Percentiles rank a stretch among this genome's conserved stretches.
Evolutionary conservation across 2,797 vertebrate species (phyloP).

Genomic region (Gouania willdenowi): DNA sequence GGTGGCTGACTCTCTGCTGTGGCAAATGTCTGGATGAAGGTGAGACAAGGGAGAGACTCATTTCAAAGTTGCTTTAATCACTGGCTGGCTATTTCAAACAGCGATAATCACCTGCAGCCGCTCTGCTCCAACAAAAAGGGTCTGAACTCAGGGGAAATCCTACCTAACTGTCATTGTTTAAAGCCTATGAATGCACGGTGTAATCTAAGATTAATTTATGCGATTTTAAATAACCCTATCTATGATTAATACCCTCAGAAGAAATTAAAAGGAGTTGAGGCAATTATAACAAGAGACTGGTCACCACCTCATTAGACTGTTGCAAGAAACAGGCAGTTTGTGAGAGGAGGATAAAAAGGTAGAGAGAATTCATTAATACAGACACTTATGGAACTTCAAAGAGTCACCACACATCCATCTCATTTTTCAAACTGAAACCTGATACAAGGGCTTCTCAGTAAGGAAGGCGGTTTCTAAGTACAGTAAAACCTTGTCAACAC

Average conservation of each 20-base stretch:
- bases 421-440: no score
- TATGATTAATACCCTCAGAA: constrained; percentile 97
- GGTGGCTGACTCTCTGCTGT: constrained; percentile 82
- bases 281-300: constrained; percentile 98
- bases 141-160: constrained; percentile 95
- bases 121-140: constrained; percentile 90
- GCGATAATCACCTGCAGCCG: constrained; percentile 96
- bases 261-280: constrained; percentile 99
- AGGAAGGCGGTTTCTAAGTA: no score
- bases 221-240: constrained; percentile 99
- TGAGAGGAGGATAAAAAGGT: constrained; percentile 66
- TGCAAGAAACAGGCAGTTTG: constrained; percentile 66
- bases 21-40: constrained; percentile 29
- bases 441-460: no score
- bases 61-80: constrained; percentile 98
- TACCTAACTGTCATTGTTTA: constrained; percentile 98
- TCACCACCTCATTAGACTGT: constrained; percentile 98
- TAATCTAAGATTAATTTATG: constrained; percentile 99
- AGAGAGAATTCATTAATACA: no score
- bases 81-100: constrained; percentile 84
- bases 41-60: constrained; percentile 71
- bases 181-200: constrained; percentile 93
- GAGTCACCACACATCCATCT: no score
- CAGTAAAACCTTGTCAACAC: no score
- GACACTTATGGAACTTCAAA: no score